These are phyloP conservation scores for Catostylus mosaicus DNA, from an alignment of 30 jellyfish, hydroid and myxozoan species.

Conservation along the genomic window DNA sequence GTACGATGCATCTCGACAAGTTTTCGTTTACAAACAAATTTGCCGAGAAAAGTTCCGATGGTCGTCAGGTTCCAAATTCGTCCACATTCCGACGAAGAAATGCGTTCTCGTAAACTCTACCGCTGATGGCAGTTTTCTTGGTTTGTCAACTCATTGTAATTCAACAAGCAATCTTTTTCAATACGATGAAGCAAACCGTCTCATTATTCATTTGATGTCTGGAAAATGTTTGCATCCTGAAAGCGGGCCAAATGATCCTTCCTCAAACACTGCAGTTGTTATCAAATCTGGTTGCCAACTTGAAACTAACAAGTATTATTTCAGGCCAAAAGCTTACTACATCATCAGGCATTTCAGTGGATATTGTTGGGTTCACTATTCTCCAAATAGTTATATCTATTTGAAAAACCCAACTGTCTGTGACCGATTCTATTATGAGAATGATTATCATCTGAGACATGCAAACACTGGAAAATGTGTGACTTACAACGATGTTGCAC, in stretches of 20 bases:
- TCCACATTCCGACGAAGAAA: slow-evolving; percentile 53
- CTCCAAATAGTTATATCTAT: neutral
- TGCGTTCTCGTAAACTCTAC: slow-evolving; percentile 23
- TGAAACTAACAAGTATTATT: slow-evolving; percentile 10
- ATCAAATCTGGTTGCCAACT: slow-evolving; percentile 7
- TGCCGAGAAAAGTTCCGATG: slow-evolving; percentile 57
- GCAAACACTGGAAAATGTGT: slow-evolving; percentile 49
- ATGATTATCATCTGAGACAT: slow-evolving; percentile 23
- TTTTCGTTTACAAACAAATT: slow-evolving; percentile 14
- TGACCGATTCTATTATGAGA: slow-evolving; percentile 41
- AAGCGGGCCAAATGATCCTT: slow-evolving; percentile 11
- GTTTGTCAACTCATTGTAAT: slow-evolving; percentile 27
- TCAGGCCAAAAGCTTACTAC: slow-evolving; percentile 37
- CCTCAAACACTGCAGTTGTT: slow-evolving; percentile 2
- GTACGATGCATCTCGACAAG: slow-evolving; percentile 18
- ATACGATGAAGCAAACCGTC: slow-evolving; percentile 8
- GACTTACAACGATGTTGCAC: neutral
- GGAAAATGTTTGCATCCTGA: slow-evolving; percentile 48
- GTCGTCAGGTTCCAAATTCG: slow-evolving; percentile 42
- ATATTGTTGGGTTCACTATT: slow-evolving; percentile 30
- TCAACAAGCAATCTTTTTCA: slow-evolving; percentile 50
- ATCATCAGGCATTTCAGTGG: slow-evolving; percentile 37
- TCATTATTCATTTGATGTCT: slow-evolving; percentile 30
- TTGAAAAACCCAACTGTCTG: slow-evolving; percentile 6
- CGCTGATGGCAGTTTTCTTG: slow-evolving; percentile 25